Evolutionary conservation across 2,113 vertebrate species (phyloP).

Genomic region (Periophthalmodon schlosseri): DNA sequence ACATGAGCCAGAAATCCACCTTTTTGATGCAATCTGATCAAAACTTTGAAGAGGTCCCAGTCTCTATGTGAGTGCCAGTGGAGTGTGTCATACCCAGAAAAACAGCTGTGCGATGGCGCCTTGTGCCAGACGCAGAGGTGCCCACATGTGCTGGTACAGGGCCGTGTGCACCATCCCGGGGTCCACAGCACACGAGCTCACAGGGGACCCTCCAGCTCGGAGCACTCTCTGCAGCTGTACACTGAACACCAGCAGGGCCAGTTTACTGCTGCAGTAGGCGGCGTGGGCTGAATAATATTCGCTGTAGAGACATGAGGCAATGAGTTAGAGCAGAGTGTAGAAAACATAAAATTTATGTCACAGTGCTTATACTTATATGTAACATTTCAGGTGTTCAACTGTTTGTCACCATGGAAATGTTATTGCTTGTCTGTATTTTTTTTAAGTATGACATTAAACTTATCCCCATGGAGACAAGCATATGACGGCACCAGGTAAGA

Average conservation of each 20-base stretch:
- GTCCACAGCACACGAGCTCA: slow-evolving; percentile 87
- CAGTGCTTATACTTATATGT: too few relatives aligned
- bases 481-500: too few relatives aligned
- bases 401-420: too few relatives aligned
- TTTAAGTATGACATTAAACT: too few relatives aligned
- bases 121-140: slow-evolving; percentile 69
- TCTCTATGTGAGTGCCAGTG: slow-evolving; percentile 4
- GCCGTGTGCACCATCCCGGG: slow-evolving; percentile 89
- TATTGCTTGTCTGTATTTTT: too few relatives aligned
- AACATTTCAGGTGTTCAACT: too few relatives aligned
- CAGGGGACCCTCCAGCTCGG: slow-evolving; percentile 67
- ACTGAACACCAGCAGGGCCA: slow-evolving; percentile 88
- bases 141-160: slow-evolving; percentile 83
- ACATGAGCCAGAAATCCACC: background rate
- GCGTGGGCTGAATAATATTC: slow-evolving; percentile 81
- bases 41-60: background rate
- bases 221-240: slow-evolving; percentile 84
- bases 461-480: too few relatives aligned
- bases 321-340: background rate
- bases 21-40: slow-evolving; percentile 1
- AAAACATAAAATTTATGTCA: background rate
- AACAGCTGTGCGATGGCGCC: slow-evolving; percentile 69
- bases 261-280: slow-evolving; percentile 90
- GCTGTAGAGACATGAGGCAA: slow-evolving; percentile 61
- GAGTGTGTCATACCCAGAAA: slow-evolving; percentile 81